Evolutionary conservation across 2,113 vertebrate genomes (phyloP), one percentile per base, ranked within the genome.

Genomic region (Menura novaehollandiae): DNA sequence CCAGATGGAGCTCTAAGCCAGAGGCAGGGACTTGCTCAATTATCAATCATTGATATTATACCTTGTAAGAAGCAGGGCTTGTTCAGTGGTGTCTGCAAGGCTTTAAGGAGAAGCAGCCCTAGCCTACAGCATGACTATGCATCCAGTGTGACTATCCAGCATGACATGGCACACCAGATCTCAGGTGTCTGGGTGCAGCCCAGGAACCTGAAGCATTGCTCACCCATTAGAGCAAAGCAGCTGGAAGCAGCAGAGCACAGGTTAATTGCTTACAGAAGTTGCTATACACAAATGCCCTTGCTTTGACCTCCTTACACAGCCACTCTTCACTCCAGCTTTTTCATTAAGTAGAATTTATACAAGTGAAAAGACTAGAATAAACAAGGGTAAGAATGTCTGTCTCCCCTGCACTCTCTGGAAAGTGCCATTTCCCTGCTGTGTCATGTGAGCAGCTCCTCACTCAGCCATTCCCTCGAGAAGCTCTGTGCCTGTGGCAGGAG

Each of bases 111-210:
- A 11, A 13, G 35, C 33, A 72, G 39, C 49, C 60, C 32, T 5
- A 37, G 58, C 37, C 78, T 62, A 30, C 24, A 88, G 69, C n/a
- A 49, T 0, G 2, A 7, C 3, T 68, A 30, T 22, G 5, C 19
- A 9, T 5, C 1, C 52, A 41, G 39, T 13, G 7, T 33, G 18
- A 35, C 13, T 6, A 0, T 13, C 33, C 46, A 62, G 43, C 46
- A 39, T 1, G 23, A 24, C 13, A 5, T 1, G 39, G 52, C 55
- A 64, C 5, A 14, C 3, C 5, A 3, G 44, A 15, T 14, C 64
- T 41, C 55, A 49, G 43, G 33, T 18, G 41, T 39, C 33, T 30
- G 39, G 60, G 17, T 32, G 32, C 43, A 87, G 67, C 52, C 28
- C 55, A 43, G 28, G 64, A 37, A 27, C 46, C 27, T 13, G 9